Base-by-base conservation (phyloP, 2,113 vertebrate genomes). In the Hippocampus barbouri region DNA sequence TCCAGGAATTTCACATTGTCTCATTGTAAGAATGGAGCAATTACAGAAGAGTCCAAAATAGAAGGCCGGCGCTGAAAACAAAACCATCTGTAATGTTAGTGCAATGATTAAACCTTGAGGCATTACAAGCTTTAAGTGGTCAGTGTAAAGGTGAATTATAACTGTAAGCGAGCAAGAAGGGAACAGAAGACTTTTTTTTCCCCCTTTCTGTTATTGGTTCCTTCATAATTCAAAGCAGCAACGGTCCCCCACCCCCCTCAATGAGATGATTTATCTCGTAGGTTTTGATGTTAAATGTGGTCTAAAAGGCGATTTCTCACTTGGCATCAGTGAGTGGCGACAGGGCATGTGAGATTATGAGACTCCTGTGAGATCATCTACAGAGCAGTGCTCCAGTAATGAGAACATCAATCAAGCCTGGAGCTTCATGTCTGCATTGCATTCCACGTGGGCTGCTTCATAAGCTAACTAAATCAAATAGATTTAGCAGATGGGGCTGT, bases 331-430 rank as follows among this genome's bases (percentile, higher is more conserved):
- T 71, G 74, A 83, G 71, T 49, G 53, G 72, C 56, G 45, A 57
- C 74, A 54, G 62, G 71, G 59, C 79, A 76, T 71, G 30, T 77
- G 87, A 82, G 87, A 89, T 90, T 89, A 90, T 76, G 73, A 85
- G 83, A 86, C 73, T 72, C 60, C 76, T 68, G 81, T 77, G 80
- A 87, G 89, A 88, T 87, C 85, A 90, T 88, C 82, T 88, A 75
- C 75, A 69, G 81, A 86, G 79, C 85, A 76, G 85, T 34, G 21
- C 65, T 47, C 5, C 81, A 72, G 83, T 88, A 91, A 91, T 88
- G 85, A 90, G 83, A 78, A 88, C 87, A 91, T 91, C 89, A 88
- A 91, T 93, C 87, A 88, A 41, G 70, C 68, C 76, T 65, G 25
- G 69, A 81, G 81, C 81, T 69, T 61, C 59, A 49, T 53, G 77